phyloP scores from a whole-genome alignment of 2,888 invertebrate genomes.

The Himalopsyche kuldschensis region DNA sequence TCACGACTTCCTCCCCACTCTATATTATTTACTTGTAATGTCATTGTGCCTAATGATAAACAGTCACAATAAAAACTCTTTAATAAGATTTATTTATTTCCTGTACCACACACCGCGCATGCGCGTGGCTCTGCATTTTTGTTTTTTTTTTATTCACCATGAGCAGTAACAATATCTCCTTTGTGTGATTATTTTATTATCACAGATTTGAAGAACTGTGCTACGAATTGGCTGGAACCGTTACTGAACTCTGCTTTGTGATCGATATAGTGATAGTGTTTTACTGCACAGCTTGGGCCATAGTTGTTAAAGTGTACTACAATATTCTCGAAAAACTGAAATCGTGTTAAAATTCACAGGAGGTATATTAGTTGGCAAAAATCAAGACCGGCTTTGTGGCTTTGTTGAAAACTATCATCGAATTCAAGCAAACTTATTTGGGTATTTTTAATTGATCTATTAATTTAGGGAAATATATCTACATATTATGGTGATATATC shows the following conservation, averaged over 20 bases:
- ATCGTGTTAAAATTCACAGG: too few relatives aligned
- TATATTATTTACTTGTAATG: conserved; percentile 15
- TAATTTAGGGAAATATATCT: too few relatives aligned
- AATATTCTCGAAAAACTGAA: too few relatives aligned
- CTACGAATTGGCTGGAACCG: background rate
- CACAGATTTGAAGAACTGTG: background rate
- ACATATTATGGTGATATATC: too few relatives aligned
- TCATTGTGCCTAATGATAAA: conserved; percentile 21
- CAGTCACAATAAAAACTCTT: background rate
- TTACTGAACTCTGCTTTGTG: background rate
- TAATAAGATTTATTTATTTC: background rate
- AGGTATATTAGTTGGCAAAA: too few relatives aligned
- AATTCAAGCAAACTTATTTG: too few relatives aligned
- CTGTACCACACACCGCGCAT: background rate
- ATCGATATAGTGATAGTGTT: background rate
- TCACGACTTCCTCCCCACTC: conserved; percentile 1
- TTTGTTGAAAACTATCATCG: too few relatives aligned
- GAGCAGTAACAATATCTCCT: background rate
- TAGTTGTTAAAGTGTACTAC: background rate
- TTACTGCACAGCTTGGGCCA: background rate
- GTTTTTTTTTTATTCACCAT: background rate
- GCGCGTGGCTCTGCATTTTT: background rate
- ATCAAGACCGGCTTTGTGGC: too few relatives aligned
- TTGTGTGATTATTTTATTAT: background rate
- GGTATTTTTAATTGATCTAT: too few relatives aligned